Conservation (phyloP, 2,888 invertebrate genomes). For the Onthophagus sagittarius region DNA sequence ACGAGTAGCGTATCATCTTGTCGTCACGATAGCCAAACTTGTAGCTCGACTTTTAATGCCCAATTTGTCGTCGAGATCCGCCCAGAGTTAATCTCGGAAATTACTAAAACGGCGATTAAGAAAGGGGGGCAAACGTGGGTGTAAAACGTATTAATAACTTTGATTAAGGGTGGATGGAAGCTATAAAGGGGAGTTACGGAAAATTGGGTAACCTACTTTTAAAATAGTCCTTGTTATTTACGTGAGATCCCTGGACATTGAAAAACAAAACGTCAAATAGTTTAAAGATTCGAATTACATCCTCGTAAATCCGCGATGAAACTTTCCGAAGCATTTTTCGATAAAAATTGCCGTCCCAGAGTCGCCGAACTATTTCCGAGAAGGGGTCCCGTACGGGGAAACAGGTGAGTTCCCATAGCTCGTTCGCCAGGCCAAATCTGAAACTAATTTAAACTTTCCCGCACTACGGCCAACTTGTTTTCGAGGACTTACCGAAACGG, state of each 20-base stretch:
- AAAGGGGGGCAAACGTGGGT: background rate
- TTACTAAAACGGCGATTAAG: slow-evolving; percentile 11
- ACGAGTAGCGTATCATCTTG: background rate
- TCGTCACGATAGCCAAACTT: background rate
- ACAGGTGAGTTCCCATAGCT: background rate
- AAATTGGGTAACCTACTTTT: background rate
- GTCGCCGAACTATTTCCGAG: background rate
- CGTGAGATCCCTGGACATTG: background rate
- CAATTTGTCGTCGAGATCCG: background rate
- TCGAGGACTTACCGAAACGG: background rate
- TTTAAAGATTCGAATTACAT: background rate
- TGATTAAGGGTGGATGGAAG: background rate
- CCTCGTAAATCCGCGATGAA: background rate
- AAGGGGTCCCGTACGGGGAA: background rate
- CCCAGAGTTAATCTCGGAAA: slow-evolving; percentile 9
- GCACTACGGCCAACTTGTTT: background rate
- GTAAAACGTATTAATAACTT: background rate
- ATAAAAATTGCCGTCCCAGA: background rate
- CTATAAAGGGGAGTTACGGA: background rate
- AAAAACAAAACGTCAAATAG: background rate
- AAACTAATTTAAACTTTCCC: background rate
- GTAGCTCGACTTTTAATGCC: background rate
- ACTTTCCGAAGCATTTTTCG: background rate
- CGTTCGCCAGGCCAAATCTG: background rate
- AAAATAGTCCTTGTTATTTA: background rate